Evolutionary conservation across 2,888 invertebrate genomes (phyloP).

Genomic region (Perizoma flavofasciatum): DNA sequence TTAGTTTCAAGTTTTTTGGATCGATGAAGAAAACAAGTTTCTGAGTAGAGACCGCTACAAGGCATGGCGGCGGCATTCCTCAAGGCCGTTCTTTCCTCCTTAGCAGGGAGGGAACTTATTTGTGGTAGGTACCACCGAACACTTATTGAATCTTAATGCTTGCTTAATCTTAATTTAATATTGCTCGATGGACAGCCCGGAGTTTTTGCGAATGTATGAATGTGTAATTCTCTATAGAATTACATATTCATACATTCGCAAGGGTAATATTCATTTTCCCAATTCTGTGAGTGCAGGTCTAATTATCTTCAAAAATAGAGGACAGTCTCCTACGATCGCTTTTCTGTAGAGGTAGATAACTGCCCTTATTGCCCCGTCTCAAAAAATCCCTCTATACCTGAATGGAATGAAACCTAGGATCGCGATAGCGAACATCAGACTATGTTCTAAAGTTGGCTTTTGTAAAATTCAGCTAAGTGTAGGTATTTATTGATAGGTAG

Average conservation of each 20-base stretch:
- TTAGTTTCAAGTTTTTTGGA: slow-evolving; percentile 3
- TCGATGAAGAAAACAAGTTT: slow-evolving; percentile 29
- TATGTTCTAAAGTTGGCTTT: too few relatives aligned
- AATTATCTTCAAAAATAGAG: too few relatives aligned
- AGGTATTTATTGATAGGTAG: not conserved
- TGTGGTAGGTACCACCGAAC: slow-evolving; percentile 39
- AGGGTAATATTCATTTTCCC: slow-evolving; percentile 1
- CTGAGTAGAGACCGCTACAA: slow-evolving; percentile 30
- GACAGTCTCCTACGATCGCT: too few relatives aligned
- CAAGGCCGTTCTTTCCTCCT: slow-evolving; percentile 70
- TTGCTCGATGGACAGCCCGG: slow-evolving; percentile 22
- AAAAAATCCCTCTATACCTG: too few relatives aligned
- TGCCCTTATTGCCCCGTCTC: too few relatives aligned
- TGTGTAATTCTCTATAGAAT: not conserved
- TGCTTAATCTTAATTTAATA: slow-evolving; percentile 16
- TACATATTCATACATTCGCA: too few relatives aligned
- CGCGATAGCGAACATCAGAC: too few relatives aligned
- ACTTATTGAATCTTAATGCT: slow-evolving; percentile 48
- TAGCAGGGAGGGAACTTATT: slow-evolving; percentile 10
- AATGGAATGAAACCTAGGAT: too few relatives aligned
- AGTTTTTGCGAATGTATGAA: slow-evolving; percentile 28
- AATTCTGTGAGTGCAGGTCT: not conserved
- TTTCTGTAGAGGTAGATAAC: too few relatives aligned
- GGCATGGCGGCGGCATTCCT: slow-evolving; percentile 65
- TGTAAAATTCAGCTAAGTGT: too few relatives aligned